phyloP scores from a whole-genome alignment of 2,113 vertebrate genomes.

The Leptobrachium ailaonicum region DNA sequence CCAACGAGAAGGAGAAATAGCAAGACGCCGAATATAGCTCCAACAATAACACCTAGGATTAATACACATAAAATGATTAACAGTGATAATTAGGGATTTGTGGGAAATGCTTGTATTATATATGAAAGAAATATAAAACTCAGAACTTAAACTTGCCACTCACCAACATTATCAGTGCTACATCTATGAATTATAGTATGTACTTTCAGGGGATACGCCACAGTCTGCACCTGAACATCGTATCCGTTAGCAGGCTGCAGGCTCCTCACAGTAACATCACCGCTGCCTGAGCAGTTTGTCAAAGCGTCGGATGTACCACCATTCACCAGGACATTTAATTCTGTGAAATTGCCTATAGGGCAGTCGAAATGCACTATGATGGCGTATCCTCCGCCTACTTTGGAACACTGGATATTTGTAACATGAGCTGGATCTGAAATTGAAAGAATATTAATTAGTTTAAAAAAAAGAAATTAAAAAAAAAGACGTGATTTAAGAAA shows the following conservation, averaged over 20 bases:
- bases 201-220: not conserved
- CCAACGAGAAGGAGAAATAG: constrained; percentile 33
- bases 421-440: constrained; percentile 32
- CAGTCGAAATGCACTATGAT: not conserved
- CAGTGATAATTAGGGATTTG: not conserved
- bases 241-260: constrained; percentile 9
- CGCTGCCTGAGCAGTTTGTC: not conserved
- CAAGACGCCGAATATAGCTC: constrained; percentile 16
- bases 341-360: not conserved
- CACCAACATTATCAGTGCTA: constrained; percentile 22
- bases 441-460: not conserved
- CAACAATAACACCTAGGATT: constrained; percentile 33
- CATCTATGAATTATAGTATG: not conserved
- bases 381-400: not conserved
- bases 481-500: too few species aligned
- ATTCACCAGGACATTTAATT: not conserved
- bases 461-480: too few species aligned
- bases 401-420: not conserved
- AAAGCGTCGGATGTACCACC: not conserved
- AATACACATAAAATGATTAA: not conserved
- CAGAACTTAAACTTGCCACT: not conserved
- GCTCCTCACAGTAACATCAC: not conserved
- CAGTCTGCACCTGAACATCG: constrained; percentile 12
- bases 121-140: too few species aligned
- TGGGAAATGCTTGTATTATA: too few species aligned